A percentile compares a stretch with the other conserved stretches of the same genome.
Evolutionary conservation across 2,888 invertebrate species (phyloP).

Genomic region (Troides oblongomaculatus): DNA sequence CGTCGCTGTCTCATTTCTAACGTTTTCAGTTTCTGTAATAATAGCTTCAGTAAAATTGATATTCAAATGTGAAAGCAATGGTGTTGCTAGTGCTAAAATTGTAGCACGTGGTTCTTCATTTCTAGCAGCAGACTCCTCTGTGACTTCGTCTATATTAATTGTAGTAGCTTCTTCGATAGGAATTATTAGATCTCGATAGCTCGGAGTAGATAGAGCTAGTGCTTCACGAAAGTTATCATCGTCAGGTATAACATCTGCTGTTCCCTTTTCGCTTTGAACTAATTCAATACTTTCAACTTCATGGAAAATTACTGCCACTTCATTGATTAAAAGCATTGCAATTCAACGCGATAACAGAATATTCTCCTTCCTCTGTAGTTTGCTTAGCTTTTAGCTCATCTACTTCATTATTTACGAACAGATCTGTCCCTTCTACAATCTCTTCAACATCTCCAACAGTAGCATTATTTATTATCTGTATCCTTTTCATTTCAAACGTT

Average conservation of each 20-base stretch:
- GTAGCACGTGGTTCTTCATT: not conserved
- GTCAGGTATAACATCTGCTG: constrained; percentile 1
- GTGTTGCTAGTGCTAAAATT: not conserved
- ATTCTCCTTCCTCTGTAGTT: not conserved
- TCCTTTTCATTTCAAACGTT: not conserved
- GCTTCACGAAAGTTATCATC: not conserved
- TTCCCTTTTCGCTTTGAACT: not conserved
- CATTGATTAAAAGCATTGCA: not conserved
- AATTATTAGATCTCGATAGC: not conserved
- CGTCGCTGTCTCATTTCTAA: not conserved
- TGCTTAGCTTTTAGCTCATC: not conserved
- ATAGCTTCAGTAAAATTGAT: not conserved
- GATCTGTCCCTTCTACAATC: constrained; percentile 4
- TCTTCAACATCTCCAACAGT: not conserved
- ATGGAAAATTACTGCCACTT: not conserved
- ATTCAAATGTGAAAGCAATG: not conserved
- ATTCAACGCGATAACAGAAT: not conserved
- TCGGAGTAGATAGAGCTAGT: not conserved
- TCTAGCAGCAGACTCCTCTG: not conserved
- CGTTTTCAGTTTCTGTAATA: not conserved
- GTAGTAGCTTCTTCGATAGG: not conserved
- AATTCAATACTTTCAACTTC: constrained; percentile 2
- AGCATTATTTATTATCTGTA: not conserved
- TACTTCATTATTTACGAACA: not conserved
- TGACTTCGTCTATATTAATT: not conserved